A percentile compares a stretch with the other conserved stretches of the same genome.
These are phyloP conservation scores for Harpalus rufipes DNA, from an alignment of 2,888 invertebrate species.

Conservation along the genomic window DNA sequence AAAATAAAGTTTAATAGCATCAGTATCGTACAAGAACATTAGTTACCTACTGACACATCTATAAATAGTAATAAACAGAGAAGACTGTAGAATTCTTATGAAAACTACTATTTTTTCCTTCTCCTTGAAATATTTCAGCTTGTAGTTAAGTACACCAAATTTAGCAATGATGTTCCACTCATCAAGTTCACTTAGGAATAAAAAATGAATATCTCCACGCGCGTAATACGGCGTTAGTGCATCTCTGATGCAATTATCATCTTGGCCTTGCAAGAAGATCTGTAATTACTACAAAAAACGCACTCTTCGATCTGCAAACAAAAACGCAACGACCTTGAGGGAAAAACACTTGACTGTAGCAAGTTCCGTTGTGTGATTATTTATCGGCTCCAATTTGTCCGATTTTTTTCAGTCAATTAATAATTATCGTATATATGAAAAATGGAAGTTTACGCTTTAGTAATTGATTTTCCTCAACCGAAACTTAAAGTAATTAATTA, in stretches of 20 bases:
- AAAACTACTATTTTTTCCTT: constrained; percentile 46
- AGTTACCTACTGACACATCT: constrained; percentile 42
- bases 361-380: constrained; percentile 39
- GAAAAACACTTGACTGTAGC: constrained; percentile 40
- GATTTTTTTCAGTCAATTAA: constrained; percentile 38
- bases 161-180: constrained; percentile 40
- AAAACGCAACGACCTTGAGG: constrained; percentile 46
- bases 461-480: constrained; percentile 43
- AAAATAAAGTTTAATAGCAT: constrained; percentile 28
- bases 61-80: constrained; percentile 42
- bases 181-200: constrained; percentile 12
- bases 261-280: constrained; percentile 42
- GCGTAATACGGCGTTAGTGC: constrained; percentile 12
- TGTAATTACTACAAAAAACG: constrained; percentile 50
- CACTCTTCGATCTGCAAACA: constrained; percentile 46
- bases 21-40: constrained; percentile 32
- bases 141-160: constrained; percentile 36
- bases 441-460: constrained; percentile 29
- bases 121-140: constrained; percentile 32
- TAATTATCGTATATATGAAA: constrained; percentile 45
- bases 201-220: constrained; percentile 25
- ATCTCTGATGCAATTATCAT: constrained; percentile 48
- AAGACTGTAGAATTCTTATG: constrained; percentile 18
- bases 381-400: constrained; percentile 40
- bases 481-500: constrained; percentile 49